Evolutionary conservation across 2,888 invertebrate species (phyloP), one percentile per base, ranked within the genome.

Genomic region (Herminia tarsipennalis): DNA sequence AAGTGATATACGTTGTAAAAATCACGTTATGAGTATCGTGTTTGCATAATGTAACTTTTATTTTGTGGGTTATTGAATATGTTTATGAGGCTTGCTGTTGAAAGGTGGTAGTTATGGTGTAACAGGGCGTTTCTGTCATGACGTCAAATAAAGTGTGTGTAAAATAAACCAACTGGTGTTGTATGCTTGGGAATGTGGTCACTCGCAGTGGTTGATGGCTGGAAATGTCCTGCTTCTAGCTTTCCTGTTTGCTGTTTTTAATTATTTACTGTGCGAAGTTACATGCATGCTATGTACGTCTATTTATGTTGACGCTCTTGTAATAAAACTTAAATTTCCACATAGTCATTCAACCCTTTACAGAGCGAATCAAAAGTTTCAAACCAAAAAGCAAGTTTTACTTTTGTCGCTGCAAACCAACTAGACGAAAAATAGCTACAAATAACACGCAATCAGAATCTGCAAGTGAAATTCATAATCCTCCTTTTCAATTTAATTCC

Each of bases 401-500:
- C 21, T 27, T 18, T 16, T 30, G 22, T 17, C 10, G 28, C 28
- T 37, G 6, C 22, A 20, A 44, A 21, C 9, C n/a, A 34, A 20
- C n/a, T 6, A 8, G n/a, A 14, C n/a, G 27, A 41, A 47, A 48
- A 52, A 32, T 28, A 29, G 27, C 29, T 35, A 33, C 35, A 50
- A 55, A 50, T 61, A 50, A 42, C 38, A 43, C 38, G 48, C 53
- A 62, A 59, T 64, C 56, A 60, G 50, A 62, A 56, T 56, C 50
- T 44, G 45, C 50, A 51, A 53, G 42, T 35, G 32, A 69, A 75
- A 76, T 76, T 80, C 74, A 77, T 81, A 82, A 81, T 78, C 71
- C 73, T 60, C 57, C 76, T 76, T 76, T 82, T 75, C 74, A 81
- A 81, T 83, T 84, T 82, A 81, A 86, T 86, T 81, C 73, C 54